These are phyloP conservation scores for Ambastaia sidthimunki DNA, from an alignment of 2,797 vertebrate species.

Conservation along the genomic window DNA sequence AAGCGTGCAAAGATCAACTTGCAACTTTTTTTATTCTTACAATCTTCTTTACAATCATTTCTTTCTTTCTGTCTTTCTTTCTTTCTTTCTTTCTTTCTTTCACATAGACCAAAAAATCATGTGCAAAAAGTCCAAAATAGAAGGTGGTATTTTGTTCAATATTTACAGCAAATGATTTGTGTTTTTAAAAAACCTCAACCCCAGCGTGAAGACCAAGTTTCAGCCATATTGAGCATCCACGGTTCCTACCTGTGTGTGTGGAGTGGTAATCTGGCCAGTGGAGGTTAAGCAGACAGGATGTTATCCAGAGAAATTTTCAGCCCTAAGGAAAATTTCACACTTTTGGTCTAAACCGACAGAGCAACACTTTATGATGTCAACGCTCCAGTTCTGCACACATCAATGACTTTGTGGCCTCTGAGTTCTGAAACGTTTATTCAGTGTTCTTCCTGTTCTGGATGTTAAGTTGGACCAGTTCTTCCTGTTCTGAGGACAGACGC, in stretches of 20 bases:
- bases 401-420: constrained; percentile 41
- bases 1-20: too few relatives aligned
- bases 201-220: background rate
- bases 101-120: background rate
- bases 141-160: too few relatives aligned
- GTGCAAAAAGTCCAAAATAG: too few relatives aligned
- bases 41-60: too few relatives aligned
- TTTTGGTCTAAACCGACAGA: background rate
- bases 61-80: too few relatives aligned
- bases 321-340: background rate
- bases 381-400: background rate
- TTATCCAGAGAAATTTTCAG: constrained; percentile 8
- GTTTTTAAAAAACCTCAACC: background rate
- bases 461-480: constrained; percentile 38
- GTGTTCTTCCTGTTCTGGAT: constrained; percentile 41
- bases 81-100: too few relatives aligned
- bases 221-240: background rate
- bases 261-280: background rate
- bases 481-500: constrained; percentile 38
- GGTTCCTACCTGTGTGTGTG: constrained; percentile 11
- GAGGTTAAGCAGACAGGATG: background rate
- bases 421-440: constrained; percentile 27
- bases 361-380: background rate
- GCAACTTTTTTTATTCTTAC: too few relatives aligned
- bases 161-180: too few relatives aligned